phyloP scores from a whole-genome alignment of 2,113 vertebrate species.

The Enhydra lutris region DNA sequence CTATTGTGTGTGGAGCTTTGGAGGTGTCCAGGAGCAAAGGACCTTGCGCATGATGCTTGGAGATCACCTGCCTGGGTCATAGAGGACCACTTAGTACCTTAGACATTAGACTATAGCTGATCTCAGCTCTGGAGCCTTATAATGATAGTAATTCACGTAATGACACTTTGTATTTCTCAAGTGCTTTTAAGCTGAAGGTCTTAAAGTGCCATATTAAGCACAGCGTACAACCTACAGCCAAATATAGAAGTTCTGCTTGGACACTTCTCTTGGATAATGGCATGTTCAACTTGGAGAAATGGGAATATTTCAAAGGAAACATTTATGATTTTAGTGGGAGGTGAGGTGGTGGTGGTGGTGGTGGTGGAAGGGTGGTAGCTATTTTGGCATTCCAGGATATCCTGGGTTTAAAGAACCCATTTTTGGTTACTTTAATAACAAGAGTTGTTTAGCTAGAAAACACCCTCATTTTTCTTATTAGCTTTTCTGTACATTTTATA shows the following conservation, averaged over 20 bases:
- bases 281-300: not conserved
- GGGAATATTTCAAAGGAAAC: conserved; percentile 5
- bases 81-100: conserved; percentile 46
- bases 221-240: not conserved
- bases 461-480: conserved; percentile 25
- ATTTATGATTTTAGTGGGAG: not conserved
- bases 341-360: not conserved
- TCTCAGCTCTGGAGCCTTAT: conserved; percentile 68
- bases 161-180: conserved; percentile 71
- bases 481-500: conserved; percentile 34
- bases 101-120: conserved; percentile 59
- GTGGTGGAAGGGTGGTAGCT: not conserved
- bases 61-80: conserved; percentile 40
- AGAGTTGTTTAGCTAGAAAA: conserved; percentile 25
- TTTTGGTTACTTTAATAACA: conserved; percentile 1
- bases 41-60: not conserved
- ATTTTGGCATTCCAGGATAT: not conserved
- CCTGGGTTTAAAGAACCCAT: not conserved
- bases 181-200: conserved; percentile 64
- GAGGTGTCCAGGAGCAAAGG: not conserved
- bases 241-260: not conserved
- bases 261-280: conserved; percentile 13
- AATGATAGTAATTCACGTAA: conserved; percentile 78
- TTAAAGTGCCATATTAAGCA: conserved; percentile 66
- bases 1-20: not conserved